Evolutionary conservation across 2,113 vertebrate species (phyloP).

Genomic region (Tragelaphus imberbis): DNA sequence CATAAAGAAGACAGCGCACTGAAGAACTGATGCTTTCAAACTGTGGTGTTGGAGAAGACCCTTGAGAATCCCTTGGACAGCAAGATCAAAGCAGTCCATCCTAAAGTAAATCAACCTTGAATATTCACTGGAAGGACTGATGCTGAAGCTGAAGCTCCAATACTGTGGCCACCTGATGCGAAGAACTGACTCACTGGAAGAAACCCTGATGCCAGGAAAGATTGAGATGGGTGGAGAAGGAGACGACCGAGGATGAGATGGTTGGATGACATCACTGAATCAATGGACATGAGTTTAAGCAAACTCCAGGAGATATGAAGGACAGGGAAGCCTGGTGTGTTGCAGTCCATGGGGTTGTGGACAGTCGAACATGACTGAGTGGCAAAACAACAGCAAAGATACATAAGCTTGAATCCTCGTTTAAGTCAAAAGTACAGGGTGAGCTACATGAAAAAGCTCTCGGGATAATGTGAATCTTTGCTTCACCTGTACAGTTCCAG

Average conservation of each 20-base stretch:
- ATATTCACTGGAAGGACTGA: background rate
- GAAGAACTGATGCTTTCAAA: background rate
- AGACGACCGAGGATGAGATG: background rate
- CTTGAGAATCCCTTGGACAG: background rate
- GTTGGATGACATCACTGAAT: background rate
- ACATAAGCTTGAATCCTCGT: background rate
- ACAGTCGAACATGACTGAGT: background rate
- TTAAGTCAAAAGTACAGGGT: background rate
- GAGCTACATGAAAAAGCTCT: background rate
- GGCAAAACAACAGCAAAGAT: background rate
- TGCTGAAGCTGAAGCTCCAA: background rate
- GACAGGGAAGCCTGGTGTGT: background rate
- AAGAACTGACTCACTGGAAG: background rate
- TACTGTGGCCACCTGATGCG: background rate
- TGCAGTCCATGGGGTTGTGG: rapidly evolving
- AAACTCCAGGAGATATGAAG: background rate
- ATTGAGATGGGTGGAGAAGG: background rate
- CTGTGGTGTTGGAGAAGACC: background rate
- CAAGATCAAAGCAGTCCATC: background rate
- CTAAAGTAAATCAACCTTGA: background rate
- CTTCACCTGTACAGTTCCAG: background rate
- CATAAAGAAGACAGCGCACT: background rate
- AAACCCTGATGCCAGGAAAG: background rate
- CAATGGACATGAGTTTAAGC: background rate
- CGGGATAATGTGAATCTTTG: rapidly evolving